These are phyloP conservation scores for Cydia amplana DNA, from an alignment of 1,140 invertebrate species.

Conservation along the genomic window DNA sequence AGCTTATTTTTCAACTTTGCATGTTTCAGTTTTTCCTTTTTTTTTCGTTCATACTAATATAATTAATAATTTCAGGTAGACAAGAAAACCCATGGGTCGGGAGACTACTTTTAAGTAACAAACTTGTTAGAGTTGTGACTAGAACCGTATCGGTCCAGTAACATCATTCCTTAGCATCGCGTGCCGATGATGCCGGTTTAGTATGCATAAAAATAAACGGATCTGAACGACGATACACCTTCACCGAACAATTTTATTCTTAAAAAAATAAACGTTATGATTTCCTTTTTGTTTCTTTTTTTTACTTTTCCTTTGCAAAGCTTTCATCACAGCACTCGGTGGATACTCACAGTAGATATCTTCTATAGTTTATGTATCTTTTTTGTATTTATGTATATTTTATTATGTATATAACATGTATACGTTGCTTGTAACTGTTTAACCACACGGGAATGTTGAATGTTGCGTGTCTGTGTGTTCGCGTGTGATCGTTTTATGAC, in stretches of 20 bases:
- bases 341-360: slow-evolving; percentile 69
- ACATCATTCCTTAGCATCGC: slow-evolving; percentile 43
- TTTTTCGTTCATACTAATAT: slow-evolving; percentile 77
- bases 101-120: slow-evolving; percentile 74
- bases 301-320: slow-evolving; percentile 70
- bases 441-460: slow-evolving; percentile 58
- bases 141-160: slow-evolving; percentile 50
- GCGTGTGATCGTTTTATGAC: slow-evolving; percentile 38
- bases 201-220: slow-evolving; percentile 22
- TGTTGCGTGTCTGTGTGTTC: slow-evolving; percentile 45
- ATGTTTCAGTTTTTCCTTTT: slow-evolving; percentile 51
- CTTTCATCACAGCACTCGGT: slow-evolving; percentile 77
- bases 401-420: slow-evolving; percentile 43
- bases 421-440: slow-evolving; percentile 57
- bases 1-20: slow-evolving; percentile 57
- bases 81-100: slow-evolving; percentile 75
- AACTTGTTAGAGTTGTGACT: slow-evolving; percentile 64
- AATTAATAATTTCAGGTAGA: slow-evolving; percentile 79
- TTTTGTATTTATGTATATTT: slow-evolving; percentile 48
- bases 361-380: slow-evolving; percentile 40
- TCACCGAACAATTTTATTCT: slow-evolving; percentile 39
- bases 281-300: slow-evolving; percentile 68
- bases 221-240: slow-evolving; percentile 19
- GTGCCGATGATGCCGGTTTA: slow-evolving; percentile 11
- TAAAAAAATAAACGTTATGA: slow-evolving; percentile 69